These are phyloP conservation scores for Gonocerus acuteangulatus DNA, from an alignment of 2,888 invertebrate genomes.

Conservation along the genomic window DNA sequence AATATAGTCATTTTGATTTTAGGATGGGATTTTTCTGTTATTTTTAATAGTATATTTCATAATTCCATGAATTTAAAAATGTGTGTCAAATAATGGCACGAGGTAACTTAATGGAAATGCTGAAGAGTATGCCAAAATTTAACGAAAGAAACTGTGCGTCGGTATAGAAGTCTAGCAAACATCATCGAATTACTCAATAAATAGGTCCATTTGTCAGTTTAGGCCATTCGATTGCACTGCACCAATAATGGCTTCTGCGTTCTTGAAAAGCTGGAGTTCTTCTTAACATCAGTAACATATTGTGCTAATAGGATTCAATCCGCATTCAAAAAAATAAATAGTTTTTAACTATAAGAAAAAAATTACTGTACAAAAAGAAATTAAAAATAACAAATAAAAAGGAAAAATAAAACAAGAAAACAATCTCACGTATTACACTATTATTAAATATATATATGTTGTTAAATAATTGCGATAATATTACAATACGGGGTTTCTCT, in stretches of 20 bases:
- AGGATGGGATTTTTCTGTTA: constrained; percentile 19
- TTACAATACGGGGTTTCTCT: constrained; percentile 20
- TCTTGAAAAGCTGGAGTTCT: background rate
- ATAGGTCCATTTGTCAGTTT: constrained; percentile 17
- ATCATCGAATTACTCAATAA: background rate
- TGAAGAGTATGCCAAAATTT: background rate
- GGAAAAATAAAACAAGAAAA: constrained; percentile 14
- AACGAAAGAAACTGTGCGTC: no score
- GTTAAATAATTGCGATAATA: constrained; percentile 18
- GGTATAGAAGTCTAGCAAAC: background rate
- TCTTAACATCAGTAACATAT: background rate
- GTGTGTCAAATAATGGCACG: background rate
- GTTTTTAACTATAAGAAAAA: constrained; percentile 14
- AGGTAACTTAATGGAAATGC: no score
- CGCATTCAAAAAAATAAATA: constrained; percentile 23
- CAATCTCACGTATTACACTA: constrained; percentile 15
- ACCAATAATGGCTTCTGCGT: constrained; percentile 6
- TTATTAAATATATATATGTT: constrained; percentile 24
- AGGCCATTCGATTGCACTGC: constrained; percentile 19
- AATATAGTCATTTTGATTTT: constrained; percentile 20
- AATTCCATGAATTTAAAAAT: no score
- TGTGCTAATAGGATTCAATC: constrained; percentile 11
- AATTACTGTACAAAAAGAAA: constrained; percentile 23
- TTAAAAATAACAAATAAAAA: constrained; percentile 12
- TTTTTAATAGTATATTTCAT: background rate